Evolutionary conservation across 2,113 vertebrate species (phyloP).

Genomic region (Dasyprocta punctata): DNA sequence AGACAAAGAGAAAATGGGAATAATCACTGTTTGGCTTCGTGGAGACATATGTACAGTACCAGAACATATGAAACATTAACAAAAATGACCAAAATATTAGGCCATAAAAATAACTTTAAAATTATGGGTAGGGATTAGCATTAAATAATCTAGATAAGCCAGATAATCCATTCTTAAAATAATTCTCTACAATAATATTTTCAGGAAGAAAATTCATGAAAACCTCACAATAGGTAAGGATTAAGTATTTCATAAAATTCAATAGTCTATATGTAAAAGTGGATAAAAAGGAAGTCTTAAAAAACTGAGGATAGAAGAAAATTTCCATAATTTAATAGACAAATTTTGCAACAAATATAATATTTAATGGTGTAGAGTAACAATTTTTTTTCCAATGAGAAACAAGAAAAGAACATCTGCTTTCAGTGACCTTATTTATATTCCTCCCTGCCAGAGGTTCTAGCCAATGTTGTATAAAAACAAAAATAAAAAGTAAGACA

Average conservation of each 20-base stretch:
- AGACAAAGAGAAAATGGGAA: not conserved
- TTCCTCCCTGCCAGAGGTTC: not conserved
- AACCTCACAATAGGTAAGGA: not conserved
- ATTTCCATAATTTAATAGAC: not conserved
- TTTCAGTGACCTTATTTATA: not conserved
- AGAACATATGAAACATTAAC: not conserved
- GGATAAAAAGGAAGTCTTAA: not conserved
- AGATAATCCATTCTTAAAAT: not conserved
- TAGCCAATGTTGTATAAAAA: not conserved
- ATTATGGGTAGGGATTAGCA: not conserved
- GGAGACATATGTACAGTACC: not conserved
- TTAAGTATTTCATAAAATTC: not conserved
- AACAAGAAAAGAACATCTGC: slow-evolving; percentile 9
- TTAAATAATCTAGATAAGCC: not conserved
- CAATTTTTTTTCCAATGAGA: not conserved
- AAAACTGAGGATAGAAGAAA: not conserved
- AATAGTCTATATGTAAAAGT: not conserved
- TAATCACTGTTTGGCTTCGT: not conserved
- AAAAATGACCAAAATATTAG: not conserved
- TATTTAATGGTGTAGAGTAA: not conserved
- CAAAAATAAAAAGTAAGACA: not conserved
- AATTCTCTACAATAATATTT: not conserved
- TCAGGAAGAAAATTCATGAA: slow-evolving; percentile 6
- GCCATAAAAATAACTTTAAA: not conserved
- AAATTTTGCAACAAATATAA: not conserved